Percentiles rank a stretch among this genome's conserved stretches.
Conservation (phyloP, 2,888 invertebrate genomes). For the Synergus laeviventris region DNA sequence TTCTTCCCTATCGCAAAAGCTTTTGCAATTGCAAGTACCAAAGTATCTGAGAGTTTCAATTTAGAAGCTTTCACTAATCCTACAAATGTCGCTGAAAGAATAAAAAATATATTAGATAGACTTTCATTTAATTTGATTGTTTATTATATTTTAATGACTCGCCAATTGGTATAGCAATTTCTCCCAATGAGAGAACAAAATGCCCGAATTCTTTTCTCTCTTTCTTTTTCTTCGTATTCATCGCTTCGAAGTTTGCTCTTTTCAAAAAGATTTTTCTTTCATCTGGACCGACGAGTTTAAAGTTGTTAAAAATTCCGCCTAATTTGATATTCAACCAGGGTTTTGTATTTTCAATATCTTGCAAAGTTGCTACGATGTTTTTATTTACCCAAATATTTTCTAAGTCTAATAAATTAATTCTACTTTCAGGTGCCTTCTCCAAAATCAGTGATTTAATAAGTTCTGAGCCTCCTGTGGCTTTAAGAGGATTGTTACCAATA, state of each 20-base stretch:
- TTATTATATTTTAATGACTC: constrained; percentile 12
- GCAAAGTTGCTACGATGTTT: constrained; percentile 64
- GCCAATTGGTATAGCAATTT: constrained; percentile 64
- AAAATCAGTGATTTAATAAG: constrained; percentile 72
- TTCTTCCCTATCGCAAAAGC: constrained; percentile 60
- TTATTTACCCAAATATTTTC: constrained; percentile 77
- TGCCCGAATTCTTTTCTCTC: constrained; percentile 75
- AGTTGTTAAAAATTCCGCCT: constrained; percentile 77
- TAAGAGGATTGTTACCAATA: constrained; percentile 78
- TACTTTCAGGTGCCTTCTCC: constrained; percentile 62
- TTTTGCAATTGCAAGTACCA: constrained; percentile 64
- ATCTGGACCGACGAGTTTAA: constrained; percentile 76
- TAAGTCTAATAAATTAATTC: constrained; percentile 76
- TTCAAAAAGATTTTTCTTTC: constrained; percentile 74
- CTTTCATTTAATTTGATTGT: neutral
- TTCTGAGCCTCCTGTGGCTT: constrained; percentile 73
- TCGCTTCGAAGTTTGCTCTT: constrained; percentile 76
- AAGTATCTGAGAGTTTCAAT: constrained; percentile 69
- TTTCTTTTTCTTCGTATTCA: constrained; percentile 76
- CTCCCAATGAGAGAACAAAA: constrained; percentile 73
- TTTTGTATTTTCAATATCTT: constrained; percentile 55
- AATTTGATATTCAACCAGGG: constrained; percentile 69
- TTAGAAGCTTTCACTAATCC: constrained; percentile 71
- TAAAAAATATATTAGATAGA: constrained; percentile 12
- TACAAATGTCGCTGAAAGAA: constrained; percentile 67